Conservation (phyloP, 2,797 vertebrate genomes). For the Lophotriccus pileatus region DNA sequence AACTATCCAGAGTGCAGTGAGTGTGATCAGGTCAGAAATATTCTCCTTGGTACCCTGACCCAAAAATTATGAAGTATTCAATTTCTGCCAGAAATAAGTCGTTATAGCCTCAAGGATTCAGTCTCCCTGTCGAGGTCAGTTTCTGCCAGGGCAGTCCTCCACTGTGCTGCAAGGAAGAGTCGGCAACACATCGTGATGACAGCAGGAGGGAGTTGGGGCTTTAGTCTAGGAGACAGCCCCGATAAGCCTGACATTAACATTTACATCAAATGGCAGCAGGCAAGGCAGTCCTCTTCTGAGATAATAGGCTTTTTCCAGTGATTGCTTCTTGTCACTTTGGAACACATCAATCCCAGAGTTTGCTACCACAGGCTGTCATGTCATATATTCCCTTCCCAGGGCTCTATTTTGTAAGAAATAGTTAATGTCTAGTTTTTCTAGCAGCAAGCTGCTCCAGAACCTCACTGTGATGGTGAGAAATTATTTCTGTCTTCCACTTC, state of each 20-base stretch:
- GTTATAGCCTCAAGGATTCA: neutral
- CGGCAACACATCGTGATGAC: fast-evolving
- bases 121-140: neutral
- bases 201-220: neutral
- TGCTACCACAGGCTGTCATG: neutral
- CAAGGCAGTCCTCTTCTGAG: neutral
- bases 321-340: neutral
- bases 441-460: neutral
- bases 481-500: slow-evolving; percentile 7
- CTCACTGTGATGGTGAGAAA: neutral
- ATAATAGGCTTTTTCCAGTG: neutral
- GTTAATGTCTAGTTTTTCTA: neutral
- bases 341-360: neutral
- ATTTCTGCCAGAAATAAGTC: neutral
- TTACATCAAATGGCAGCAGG: neutral
- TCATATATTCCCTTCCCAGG: neutral
- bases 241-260: neutral
- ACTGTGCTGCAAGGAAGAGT: neutral
- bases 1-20: neutral
- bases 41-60: neutral
- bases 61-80: neutral
- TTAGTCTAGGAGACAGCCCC: neutral
- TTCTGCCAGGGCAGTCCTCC: neutral
- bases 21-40: slow-evolving; percentile 10
- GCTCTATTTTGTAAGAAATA: neutral